Evolutionary conservation across 2,797 vertebrate genomes (phyloP).

Genomic region (Rhabdophis nuchalis): DNA sequence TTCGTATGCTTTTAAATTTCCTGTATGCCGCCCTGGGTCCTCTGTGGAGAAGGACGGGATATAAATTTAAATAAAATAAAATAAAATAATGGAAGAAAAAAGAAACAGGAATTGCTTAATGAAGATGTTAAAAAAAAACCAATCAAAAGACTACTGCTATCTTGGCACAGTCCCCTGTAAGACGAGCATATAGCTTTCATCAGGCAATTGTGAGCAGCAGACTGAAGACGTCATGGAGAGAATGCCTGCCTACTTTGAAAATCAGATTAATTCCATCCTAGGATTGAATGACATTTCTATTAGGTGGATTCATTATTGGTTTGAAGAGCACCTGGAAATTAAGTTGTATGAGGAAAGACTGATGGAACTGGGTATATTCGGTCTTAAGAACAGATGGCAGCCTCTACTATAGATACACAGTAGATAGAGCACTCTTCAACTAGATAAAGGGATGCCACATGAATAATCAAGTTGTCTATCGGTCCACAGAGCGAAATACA

Average conservation of each 20-base stretch:
- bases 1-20: no score
- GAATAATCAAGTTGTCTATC: not conserved
- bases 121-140: not conserved
- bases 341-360: not conserved
- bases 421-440: not conserved
- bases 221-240: not conserved
- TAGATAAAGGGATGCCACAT: not conserved
- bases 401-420: not conserved
- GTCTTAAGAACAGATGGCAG: not conserved
- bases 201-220: not conserved
- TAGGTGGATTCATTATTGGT: not conserved
- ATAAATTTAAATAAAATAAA: no score
- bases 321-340: not conserved
- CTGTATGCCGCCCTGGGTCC: no score
- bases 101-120: not conserved
- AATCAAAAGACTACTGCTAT: not conserved
- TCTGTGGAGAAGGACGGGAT: no score
- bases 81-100: not conserved
- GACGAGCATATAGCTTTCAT: not conserved
- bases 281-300: not conserved
- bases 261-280: not conserved
- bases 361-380: not conserved
- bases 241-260: not conserved
- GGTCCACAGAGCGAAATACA: not conserved
- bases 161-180: not conserved